Evolutionary conservation across 1,140 invertebrate species (phyloP), one percentile per base, ranked within the genome.

Genomic region (Triops longicaudatus): DNA sequence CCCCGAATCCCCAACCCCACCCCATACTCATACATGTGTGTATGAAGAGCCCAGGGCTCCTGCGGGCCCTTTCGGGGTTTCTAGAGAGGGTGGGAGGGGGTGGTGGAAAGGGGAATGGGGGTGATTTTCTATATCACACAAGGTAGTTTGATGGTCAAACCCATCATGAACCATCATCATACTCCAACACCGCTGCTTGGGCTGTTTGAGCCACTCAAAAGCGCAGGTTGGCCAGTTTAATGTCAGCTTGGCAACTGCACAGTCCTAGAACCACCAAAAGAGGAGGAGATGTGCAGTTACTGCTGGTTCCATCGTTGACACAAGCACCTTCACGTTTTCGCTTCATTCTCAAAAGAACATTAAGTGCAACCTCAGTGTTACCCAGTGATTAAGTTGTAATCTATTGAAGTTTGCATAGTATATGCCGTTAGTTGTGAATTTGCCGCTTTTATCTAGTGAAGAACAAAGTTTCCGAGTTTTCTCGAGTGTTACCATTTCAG

Each of bases 221-320:
- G 50, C 50, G 50, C 50, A 63, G 50, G 50, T 63, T 63, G 50
- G 50, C 50, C 50, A 63, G 50, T 63, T 63, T 63, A 22, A 37
- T 37, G 31, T 37, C 31, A 37, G 31, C 31, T 63, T 63, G 50
- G 50, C 50, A 63, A 63, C 50, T 63, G 50, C 50, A 63, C 50
- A 22, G 50, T 63, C 50, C 31, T 63, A 22, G 14, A 63, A 63
- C 17, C 50, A 17, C 50, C 50, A 5, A 63, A 63, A 63, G 50
- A 63, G 50, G 50, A 63, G 50, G 50, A 63, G 50, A n/a, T 63
- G 50, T 63, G 50, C 50, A 63, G 50, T 63, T 63, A 63, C 50
- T 63, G 50, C 50, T 63, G 14, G 50, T 22, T 63, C 7, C 50
- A 22, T 63, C 50, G 50, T 63, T 63, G 50, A 63, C 50, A 63